These are phyloP conservation scores for Sebastes elongatus DNA, from an alignment of 2,797 vertebrate species.

Conservation along the genomic window DNA sequence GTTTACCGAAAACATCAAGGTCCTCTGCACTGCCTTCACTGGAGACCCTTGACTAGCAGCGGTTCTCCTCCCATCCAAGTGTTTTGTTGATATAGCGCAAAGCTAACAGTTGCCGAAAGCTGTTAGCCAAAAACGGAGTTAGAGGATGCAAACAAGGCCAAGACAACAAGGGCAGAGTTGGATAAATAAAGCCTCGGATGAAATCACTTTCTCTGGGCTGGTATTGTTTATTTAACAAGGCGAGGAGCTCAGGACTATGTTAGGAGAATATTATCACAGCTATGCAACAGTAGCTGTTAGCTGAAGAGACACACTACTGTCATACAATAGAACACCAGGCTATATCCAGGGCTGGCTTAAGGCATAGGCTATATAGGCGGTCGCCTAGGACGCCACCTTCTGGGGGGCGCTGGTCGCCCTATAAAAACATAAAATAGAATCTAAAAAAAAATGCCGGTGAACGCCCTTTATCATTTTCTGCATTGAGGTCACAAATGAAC, in stretches of 20 bases:
- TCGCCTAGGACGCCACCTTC: too few species aligned
- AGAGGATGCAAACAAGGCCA: constrained; percentile 57
- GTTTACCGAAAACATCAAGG: constrained; percentile 79
- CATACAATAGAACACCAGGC: background rate
- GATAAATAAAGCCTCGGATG: constrained; percentile 50
- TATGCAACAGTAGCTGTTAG: constrained; percentile 2
- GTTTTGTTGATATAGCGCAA: constrained; percentile 64
- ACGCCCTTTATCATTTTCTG: too few species aligned
- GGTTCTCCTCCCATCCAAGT: constrained; percentile 23
- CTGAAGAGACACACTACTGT: background rate
- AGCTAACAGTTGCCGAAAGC: constrained; percentile 65
- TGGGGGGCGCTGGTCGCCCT: too few species aligned
- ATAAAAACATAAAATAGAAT: too few species aligned
- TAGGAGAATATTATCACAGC: constrained; percentile 29
- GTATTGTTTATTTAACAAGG: constrained; percentile 38
- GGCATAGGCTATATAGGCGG: too few species aligned
- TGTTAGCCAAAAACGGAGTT: constrained; percentile 43
- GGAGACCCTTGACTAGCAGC: constrained; percentile 50
- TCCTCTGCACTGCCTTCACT: constrained; percentile 61
- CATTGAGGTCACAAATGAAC: too few species aligned
- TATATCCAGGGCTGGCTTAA: too few species aligned
- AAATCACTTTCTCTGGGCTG: constrained; percentile 31
- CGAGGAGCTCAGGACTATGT: constrained; percentile 4
- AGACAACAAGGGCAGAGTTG: constrained; percentile 44
- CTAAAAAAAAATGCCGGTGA: too few species aligned